Conservation (phyloP, 1,140 invertebrate species). For the Drosophila guanche region DNA sequence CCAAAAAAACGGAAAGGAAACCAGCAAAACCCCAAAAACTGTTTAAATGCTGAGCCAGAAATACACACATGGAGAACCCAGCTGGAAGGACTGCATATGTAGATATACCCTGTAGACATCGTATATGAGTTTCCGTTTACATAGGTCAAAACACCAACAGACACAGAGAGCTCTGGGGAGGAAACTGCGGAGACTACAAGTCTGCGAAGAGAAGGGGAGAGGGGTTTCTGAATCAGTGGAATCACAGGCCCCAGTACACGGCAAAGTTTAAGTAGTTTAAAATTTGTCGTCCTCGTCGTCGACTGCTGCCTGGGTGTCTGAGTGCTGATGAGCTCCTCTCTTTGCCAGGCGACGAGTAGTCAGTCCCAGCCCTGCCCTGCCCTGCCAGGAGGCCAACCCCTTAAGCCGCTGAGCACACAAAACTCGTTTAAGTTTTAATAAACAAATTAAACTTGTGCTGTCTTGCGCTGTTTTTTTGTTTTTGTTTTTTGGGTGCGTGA, state of each 20-base stretch:
- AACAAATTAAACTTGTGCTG: slow-evolving; percentile 77
- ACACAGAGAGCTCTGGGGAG: not conserved
- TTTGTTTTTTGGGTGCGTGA: no score
- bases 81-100: not conserved
- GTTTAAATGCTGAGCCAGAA: slow-evolving; percentile 55
- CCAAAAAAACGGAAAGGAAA: slow-evolving; percentile 1
- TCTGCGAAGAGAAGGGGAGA: not conserved
- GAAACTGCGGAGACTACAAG: no score
- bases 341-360: slow-evolving; percentile 27
- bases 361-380: not conserved
- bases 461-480: slow-evolving; percentile 52
- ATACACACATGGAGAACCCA: slow-evolving; percentile 12
- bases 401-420: slow-evolving; percentile 48
- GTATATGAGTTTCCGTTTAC: slow-evolving; percentile 45
- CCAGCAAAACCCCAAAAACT: slow-evolving; percentile 4
- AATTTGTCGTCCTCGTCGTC: slow-evolving; percentile 55
- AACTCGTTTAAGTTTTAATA: slow-evolving; percentile 80
- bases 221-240: slow-evolving; percentile 13
- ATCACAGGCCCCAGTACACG: slow-evolving; percentile 20
- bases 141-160: slow-evolving; percentile 48
- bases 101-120: slow-evolving; percentile 18
- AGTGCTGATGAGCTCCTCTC: slow-evolving; percentile 43
- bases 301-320: slow-evolving; percentile 17
- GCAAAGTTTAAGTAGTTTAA: slow-evolving; percentile 78
- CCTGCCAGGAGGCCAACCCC: slow-evolving; percentile 23